Evolutionary conservation across 2,113 vertebrate genomes (phyloP), one percentile per base, ranked within the genome.

Genomic region (Eretmochelys imbricata): DNA sequence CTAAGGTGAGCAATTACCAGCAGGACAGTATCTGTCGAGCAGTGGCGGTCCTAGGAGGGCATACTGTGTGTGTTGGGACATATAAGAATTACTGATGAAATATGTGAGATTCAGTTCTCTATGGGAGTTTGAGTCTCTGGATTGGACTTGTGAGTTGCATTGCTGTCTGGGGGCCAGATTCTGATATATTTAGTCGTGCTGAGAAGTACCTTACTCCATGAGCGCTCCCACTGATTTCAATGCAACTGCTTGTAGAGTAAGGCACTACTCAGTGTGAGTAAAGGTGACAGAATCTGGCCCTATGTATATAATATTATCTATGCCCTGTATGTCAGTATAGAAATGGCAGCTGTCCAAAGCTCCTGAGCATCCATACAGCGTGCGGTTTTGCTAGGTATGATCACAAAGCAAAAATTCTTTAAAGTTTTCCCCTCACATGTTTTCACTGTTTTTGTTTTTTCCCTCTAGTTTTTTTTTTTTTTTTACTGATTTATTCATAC

Each of bases 341-440:
- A 72, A 38, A 38, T 72, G n/a, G n/a, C n/a, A 72, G n/a, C 65
- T 72, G 35, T 72, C 19, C 65, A 72, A 38, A 72, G 65, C 24
- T 81, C 53, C 46, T 87, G 25, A n/a, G 22, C 1, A 1, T 11
- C 31, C 22, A 13, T 85, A 6, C 82, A 0, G 0, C 38, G 31
- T 0, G 0, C 29, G 46, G 54, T 83, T 54, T 89, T 84, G 35
- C 38, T 38, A 53, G 50, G 29, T 69, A 76, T 13, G 24, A 4
- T 91, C 27, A 84, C 55, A 55, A 89, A 84, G 59, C 48, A 86
- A 53, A 79, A 85, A 5, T 12, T 3, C 1, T 22, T 10, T 10
- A 69, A 48, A 4, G 9, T 92, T 93, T 93, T 38, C 78, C 35
- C 3, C 16, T 80, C 29, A 69, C 14, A 38, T 38, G n/a, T 72